Base-by-base conservation (phyloP, 35 echinoderm and acorn worm genomes). In the Heliocidaris erythrogramma region DNA sequence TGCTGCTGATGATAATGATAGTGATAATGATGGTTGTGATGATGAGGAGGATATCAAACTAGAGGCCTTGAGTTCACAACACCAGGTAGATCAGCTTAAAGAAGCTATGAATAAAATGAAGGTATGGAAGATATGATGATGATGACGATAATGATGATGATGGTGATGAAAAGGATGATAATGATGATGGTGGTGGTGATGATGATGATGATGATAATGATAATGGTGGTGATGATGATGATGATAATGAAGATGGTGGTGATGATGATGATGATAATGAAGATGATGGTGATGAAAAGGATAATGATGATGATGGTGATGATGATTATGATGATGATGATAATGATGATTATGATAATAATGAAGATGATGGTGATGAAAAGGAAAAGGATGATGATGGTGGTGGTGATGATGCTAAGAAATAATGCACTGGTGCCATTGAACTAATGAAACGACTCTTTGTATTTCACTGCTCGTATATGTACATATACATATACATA, bases 81-180 rank as follows among this genome's bases (percentile, higher is more conserved):
- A 97, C 60, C 98, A 99, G 53, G 93, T 97, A 27, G 98, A 99
- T 29, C 98, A 99, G 90, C 96, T 99, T 61, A 95, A 97, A 94
- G 97, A 99, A 94, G 85, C 94, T 49, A 97, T 99, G 96, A 96
- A 96, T 86, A 99, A 99, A 95, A 97, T 98, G 95, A 98, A 98
- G 97, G 97, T 98, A 92, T 31, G 96, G n/a, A 89, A 14, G 31
- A 89, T 13, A 89, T 89, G 86, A 53, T 59, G 27, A 18, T 18
- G 48, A 92, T 92, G 49, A 59, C 59, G 47, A 27, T 92, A 49
- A 53, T 92, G 91, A 30, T 92, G 91, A 24, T 53, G 91, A 30
- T 92, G 91, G 7, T 92, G 91, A 14, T 59, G 27, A 92, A 13
- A 13, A 59, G 2, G 50, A 59, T 52, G 48, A 92, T 92, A 13